Evolutionary conservation across 2,797 vertebrate genomes (phyloP), one percentile per base, ranked within the genome.

Genomic region (Gymnocypris eckloni): DNA sequence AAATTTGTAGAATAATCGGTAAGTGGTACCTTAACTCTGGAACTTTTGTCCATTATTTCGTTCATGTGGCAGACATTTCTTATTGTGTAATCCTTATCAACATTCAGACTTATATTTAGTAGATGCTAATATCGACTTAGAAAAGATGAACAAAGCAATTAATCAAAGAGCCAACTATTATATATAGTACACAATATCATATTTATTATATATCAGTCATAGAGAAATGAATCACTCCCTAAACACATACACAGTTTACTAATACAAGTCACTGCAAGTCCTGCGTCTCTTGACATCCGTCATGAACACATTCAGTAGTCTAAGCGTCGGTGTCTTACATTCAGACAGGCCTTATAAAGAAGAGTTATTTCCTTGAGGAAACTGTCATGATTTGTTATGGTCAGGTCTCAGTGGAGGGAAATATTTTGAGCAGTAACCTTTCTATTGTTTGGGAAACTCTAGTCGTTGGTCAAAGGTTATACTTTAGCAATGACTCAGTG

Each of bases 381-480:
- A 33, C 81, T 89, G 87, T 89, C 84, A 87, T 54, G 39, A 48
- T 54, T 78, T 39, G 70, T 90, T 86, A 86, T 48, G 75, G 67
- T 87, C 84, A 86, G 82, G 11, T 86, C 84, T 71, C 79, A 81
- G 87, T 64, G 59, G 81, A 84, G 43, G 28, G 59, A 59, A 50
- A 33, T 54, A 87, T 73, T 86, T 84, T 77, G 52, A 83, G 82
- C 69, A n/a, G 22, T 87, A 86, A 87, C 87, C 87, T 89, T 90
- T 90, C 45, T 15, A 54, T 84, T 67, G 71, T 84, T 87, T 85
- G 50, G 56, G 79, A 87, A 87, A 82, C 66, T 78, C 80, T 80
- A n/a, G 56, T 72, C 48, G 41, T 75, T 83, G 79, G 66, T 86
- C 70, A 77, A 80, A 85, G 80, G 64, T 61, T 67, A 88, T 43